Evolutionary conservation across 2,113 vertebrate genomes (phyloP), one percentile per base, ranked within the genome.

Genomic region (Hystrix brachyura): DNA sequence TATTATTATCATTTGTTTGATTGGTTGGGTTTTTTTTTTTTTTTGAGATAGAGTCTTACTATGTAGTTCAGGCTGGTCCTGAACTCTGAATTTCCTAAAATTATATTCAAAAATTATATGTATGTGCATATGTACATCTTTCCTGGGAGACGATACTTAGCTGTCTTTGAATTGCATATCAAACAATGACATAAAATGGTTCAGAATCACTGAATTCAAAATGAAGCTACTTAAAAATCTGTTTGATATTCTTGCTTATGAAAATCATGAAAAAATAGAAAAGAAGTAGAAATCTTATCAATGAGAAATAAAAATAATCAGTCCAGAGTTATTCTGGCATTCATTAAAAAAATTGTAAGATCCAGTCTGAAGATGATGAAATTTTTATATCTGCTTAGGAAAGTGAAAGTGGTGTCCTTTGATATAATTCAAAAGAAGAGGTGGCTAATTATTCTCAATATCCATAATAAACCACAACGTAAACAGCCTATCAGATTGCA

Each of bases 361-460:
- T 74, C 12, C 19, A 71, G 3, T 69, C 29, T 53, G 14, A 95
- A 9, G 55, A 78, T 23, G 18, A 74, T 32, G 32, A 74, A 13
- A 38, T 76, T 60, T 95, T 87, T 83, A 18, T 67, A 87, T 91
- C 32, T 95, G 55, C 69, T 95, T 96, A 86, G 79, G 67, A 95
- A 95, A 87, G 51, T 92, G 74, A 60, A 84, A 76, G 48, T 81
- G 15, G 15, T 43, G 55, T 87, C 27, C 48, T 6, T 87, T 90
- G 60, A 38, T 81, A n/a, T 43, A 85, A 85, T 53, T 90, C 34
- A 62, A 62, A 55, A 86, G 80, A 53, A 90, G 53, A 86, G 25
- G 55, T 87, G 32, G 0, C 14, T 34, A 78, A 4, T 90, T 84
- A 86, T 72, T 83, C 43, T 91, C 25, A 67, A 43, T 74, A 38